Base-by-base conservation (phyloP, 2,113 vertebrate species). In the Accipiter cooperii region DNA sequence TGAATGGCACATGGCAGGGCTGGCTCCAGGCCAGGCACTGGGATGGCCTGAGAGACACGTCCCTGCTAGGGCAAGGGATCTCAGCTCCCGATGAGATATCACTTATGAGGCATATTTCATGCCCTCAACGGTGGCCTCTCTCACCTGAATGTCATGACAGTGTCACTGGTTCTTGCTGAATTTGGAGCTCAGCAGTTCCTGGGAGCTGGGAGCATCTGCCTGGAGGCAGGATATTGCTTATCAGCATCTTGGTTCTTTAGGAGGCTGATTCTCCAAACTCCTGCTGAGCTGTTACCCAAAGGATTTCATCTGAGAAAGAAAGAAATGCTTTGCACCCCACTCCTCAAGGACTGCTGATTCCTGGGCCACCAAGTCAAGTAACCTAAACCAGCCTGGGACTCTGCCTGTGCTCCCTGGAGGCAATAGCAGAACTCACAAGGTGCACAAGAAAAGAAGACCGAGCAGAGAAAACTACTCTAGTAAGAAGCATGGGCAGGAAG, bases 131-230 rank as follows among this genome's bases (percentile, higher is more conserved):
- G 44, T 84, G 86, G 63, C 83, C 71, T 88, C 64, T 88, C 46
- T 89, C 83, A 84, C 86, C 89, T 81, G 49, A 90, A 86, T 87
- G 68, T 92, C 94, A 87, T 38, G 69, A 91, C 83, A 89, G 89
- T 78, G 94, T 87, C 89, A 71, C 54, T 0, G 0, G 73, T 86
- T 92, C 94, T 75, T 60, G 73, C 86, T 89, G 84, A 94, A 74
- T 97, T 88, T 80, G 95, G 85, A 95, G 88, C 71, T 96, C 94
- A 92, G 94, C 94, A 93, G 63, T 92, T 97, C 66, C 75, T 85
- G 95, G 75, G 75, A 94, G 66, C 78, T 90, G 82, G 73, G 69
- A 97, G 87, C 90, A 80, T 85, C 88, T 94, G 90, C 66, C 85
- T 47, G 42, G 61, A 92, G 52, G 79, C 70, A 86, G 81, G 79